A percentile compares a stretch with the other conserved stretches of the same genome.
These are phyloP conservation scores for Fringilla coelebs DNA, from an alignment of 2,797 vertebrate genomes.

Conservation along the genomic window DNA sequence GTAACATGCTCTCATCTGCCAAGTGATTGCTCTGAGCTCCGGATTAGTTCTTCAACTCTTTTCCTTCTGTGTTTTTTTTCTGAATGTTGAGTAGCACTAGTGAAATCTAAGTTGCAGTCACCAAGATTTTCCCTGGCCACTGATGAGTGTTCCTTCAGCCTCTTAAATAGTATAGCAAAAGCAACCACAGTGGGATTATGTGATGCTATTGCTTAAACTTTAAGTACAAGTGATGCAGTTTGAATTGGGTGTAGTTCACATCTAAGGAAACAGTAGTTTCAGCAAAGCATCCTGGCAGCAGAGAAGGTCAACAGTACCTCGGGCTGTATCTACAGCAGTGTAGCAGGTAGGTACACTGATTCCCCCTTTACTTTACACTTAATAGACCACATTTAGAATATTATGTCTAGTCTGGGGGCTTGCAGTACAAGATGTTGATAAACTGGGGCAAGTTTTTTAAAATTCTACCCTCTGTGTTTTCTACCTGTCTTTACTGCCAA, in stretches of 20 bases:
- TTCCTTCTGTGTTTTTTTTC: background rate
- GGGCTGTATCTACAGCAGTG: background rate
- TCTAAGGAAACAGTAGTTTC: background rate
- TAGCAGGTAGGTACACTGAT: background rate
- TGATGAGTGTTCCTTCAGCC: background rate
- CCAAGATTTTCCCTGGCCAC: background rate
- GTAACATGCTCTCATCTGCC: background rate
- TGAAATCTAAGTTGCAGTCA: background rate
- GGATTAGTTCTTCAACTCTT: background rate
- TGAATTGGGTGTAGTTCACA: background rate
- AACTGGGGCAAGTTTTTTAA: background rate
- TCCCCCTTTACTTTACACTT: background rate
- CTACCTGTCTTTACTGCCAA: background rate
- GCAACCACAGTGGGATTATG: background rate
- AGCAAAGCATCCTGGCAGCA: fast-evolving
- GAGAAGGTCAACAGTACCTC: background rate
- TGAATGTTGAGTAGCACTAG: background rate
- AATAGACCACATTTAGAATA: background rate
- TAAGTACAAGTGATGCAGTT: background rate
- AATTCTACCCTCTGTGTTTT: background rate
- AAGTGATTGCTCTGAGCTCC: background rate
- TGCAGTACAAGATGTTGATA: background rate
- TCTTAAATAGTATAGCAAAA: background rate
- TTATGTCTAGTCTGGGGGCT: background rate
- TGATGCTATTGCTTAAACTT: background rate